Conservation (phyloP, 2,113 vertebrate species). For the Odobenus rosmarus region DNA sequence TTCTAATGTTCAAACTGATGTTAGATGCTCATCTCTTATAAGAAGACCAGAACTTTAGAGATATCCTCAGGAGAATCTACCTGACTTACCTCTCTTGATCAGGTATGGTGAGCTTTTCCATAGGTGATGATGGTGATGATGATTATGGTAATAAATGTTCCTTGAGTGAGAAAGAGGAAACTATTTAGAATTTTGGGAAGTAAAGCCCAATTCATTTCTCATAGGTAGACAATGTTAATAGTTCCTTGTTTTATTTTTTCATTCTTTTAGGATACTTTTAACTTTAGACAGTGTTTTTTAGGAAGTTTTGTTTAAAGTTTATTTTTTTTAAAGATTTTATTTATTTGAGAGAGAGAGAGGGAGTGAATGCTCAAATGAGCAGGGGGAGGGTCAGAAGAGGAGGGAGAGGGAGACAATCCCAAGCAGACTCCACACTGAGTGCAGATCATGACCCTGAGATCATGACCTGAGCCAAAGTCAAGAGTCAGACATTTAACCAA, state of each 20-base stretch:
- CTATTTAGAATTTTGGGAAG: conserved; percentile 28
- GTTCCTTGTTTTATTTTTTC: background rate
- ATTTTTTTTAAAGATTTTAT: background rate
- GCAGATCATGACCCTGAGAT: background rate
- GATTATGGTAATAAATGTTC: background rate
- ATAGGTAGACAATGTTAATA: background rate
- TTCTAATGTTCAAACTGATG: background rate
- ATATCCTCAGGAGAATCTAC: background rate
- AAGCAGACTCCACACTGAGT: background rate
- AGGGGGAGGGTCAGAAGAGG: background rate
- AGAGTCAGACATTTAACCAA: background rate
- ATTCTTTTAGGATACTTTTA: conserved; percentile 9
- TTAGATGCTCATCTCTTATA: background rate
- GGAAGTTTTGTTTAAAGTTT: background rate
- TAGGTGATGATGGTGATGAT: background rate
- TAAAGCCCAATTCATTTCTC: background rate
- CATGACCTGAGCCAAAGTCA: background rate
- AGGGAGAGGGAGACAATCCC: background rate
- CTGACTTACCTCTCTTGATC: background rate
- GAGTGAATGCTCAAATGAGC: background rate
- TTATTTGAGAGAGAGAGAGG: background rate
- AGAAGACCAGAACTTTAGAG: background rate
- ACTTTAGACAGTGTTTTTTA: background rate
- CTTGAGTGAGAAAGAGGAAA: background rate
- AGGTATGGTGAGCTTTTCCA: background rate